phyloP scores from a whole-genome alignment of 2,797 vertebrate species.

The Echeneis naucrates region DNA sequence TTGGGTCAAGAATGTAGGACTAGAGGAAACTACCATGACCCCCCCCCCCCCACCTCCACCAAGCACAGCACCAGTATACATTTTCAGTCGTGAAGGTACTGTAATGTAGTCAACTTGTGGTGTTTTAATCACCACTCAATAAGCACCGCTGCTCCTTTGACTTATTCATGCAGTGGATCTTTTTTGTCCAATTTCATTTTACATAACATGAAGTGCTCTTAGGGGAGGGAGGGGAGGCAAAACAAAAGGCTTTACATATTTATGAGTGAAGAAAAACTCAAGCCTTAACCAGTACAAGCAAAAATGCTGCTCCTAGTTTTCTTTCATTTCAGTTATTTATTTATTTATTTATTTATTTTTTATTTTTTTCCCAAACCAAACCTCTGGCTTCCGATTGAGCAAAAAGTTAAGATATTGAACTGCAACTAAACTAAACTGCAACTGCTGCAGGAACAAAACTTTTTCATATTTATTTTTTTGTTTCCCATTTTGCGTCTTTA shows the following conservation, averaged over 20 bases:
- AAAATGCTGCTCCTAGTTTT: constrained; percentile 45
- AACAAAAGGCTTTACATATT: constrained; percentile 83
- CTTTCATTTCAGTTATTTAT: constrained; percentile 36
- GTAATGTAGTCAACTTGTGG: constrained; percentile 33
- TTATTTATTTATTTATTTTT: no score
- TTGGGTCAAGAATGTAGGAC: constrained; percentile 80
- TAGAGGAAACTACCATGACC: no score
- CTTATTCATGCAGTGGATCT: constrained; percentile 78
- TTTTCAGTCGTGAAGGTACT: constrained; percentile 31
- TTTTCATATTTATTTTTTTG: constrained; percentile 48
- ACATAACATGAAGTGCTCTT: constrained; percentile 73
- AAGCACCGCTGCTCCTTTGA: constrained; percentile 60
- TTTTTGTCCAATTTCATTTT: constrained; percentile 77
- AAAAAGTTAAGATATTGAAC: constrained; percentile 24
- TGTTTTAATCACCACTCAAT: constrained; percentile 51
- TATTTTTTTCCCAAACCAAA: constrained; percentile 23
- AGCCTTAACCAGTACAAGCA: constrained; percentile 40
- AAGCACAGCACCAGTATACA: constrained; percentile 43
- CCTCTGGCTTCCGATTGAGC: constrained; percentile 38
- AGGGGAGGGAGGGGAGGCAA: constrained; percentile 40
- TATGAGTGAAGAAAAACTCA: constrained; percentile 67
- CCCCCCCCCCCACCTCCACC: no score
- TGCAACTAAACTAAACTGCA: no score
- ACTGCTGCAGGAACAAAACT: constrained; percentile 20
- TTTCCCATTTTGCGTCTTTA: no score